Evolutionary conservation across 35 echinoderm and acorn worm genomes (phyloP).

Genomic region (Amphiura filiformis): DNA sequence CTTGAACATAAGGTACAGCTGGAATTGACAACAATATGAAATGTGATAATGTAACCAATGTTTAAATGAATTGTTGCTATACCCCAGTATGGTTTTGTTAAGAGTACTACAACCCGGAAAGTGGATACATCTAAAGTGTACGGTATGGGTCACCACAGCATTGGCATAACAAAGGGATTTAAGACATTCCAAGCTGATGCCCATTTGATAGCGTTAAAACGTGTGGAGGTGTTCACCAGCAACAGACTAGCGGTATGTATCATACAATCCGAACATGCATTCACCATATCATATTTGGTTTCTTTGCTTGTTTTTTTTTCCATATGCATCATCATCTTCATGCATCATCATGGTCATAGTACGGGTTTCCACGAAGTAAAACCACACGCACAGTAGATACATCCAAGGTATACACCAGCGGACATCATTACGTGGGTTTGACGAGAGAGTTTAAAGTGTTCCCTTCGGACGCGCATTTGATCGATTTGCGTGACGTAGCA

Average conservation of each 20-base stretch:
- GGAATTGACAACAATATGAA: background rate
- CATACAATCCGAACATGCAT: background rate
- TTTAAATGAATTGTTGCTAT: background rate
- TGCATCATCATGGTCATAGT: background rate
- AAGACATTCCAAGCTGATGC: conserved; percentile 54
- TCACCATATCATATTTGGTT: background rate
- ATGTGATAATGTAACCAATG: background rate
- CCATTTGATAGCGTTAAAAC: conserved; percentile 34
- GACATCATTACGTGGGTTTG: conserved; percentile 10
- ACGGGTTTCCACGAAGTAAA: background rate
- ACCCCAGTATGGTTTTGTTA: conserved; percentile 51
- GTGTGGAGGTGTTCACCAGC: conserved; percentile 60
- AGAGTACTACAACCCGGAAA: conserved; percentile 29
- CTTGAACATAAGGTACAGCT: background rate
- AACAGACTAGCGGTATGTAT: conserved; percentile 53
- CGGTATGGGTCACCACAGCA: conserved; percentile 35
- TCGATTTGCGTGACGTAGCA: conserved; percentile 30
- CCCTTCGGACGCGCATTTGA: conserved; percentile 46
- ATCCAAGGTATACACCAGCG: conserved; percentile 15
- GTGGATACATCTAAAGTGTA: conserved; percentile 50
- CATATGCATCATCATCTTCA: no score
- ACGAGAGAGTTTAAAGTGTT: conserved; percentile 54
- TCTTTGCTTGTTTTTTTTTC: background rate
- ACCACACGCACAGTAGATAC: conserved; percentile 33
- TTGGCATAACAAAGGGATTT: conserved; percentile 53